Conservation (phyloP, 2,113 vertebrate species). For the Bolborhynchus lineola region DNA sequence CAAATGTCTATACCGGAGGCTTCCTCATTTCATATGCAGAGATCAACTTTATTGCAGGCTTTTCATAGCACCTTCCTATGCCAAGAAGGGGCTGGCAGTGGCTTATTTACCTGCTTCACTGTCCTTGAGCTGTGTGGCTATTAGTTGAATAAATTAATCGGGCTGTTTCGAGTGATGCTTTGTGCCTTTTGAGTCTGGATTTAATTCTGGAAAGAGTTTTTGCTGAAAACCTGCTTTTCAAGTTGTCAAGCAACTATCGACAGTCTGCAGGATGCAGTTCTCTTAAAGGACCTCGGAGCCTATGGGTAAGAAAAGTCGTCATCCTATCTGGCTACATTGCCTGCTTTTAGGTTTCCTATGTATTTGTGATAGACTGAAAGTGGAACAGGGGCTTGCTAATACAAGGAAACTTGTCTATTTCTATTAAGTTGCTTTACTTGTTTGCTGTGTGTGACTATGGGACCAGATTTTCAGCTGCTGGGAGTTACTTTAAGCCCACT, state of each 20-base stretch:
- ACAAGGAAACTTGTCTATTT: not conserved
- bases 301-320: conserved; percentile 64
- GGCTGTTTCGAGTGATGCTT: conserved; percentile 41
- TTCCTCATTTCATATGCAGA: not conserved
- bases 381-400: not conserved
- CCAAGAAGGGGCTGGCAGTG: not conserved
- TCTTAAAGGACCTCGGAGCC: conserved; percentile 26
- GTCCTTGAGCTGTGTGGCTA: conserved; percentile 27
- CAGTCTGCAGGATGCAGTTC: not conserved
- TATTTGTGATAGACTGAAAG: not conserved
- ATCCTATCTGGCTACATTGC: not conserved
- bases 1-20: conserved; percentile 22
- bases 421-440: not conserved
- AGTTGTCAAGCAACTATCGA: conserved; percentile 49
- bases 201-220: conserved; percentile 52
- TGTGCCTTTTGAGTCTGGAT: conserved; percentile 47
- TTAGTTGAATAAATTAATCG: conserved; percentile 54
- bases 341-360: not conserved
- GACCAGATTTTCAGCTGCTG: not conserved
- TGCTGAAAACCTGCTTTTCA: conserved; percentile 68
- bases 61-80: not conserved
- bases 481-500: not conserved
- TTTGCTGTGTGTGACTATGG: not conserved
- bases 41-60: not conserved
- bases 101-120: conserved; percentile 30